Base-by-base conservation (phyloP, 2,888 invertebrate genomes). In the Sarcophaga variegata region DNA sequence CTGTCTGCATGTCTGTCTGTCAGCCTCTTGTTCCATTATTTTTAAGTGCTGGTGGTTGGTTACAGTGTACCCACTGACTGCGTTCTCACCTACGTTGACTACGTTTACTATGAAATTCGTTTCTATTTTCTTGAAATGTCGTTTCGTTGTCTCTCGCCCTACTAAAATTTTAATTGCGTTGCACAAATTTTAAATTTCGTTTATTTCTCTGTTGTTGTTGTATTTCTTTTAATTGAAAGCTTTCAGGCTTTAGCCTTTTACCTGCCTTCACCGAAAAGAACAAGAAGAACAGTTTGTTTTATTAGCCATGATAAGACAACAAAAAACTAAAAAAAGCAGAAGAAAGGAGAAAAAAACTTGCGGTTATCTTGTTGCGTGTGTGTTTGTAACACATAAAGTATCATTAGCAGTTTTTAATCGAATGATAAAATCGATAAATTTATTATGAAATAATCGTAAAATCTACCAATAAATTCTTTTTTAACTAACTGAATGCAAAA, bases 141-240 rank as follows among this genome's bases (percentile, higher is more conserved):
- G 17, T 54, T 54, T 54, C 54, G 54, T 81, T 78, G 22, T 79
- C 71, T 78, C 76, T 81, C 63, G 78, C 76, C 76, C 76, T 79
- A 87, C 85, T 85, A 85, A 79, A 82, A 76, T 84, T 71, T 75
- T 76, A 82, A 87, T 84, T 84, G 81, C 74, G 77, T 47, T 66
- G 60, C 22, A n/a, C 69, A 74, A 72, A 81, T 66, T 63, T 25
- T 49, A 49, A 79, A 71, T 71, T 70, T 37, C 63, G 20, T 79
- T 79, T 79, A 22, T 70, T 79, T 71, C 27, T 71, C 14, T 10
- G 47, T 47, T 17, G 8, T 49, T 37, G 11, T 14, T 25, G 22
- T n/a, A 10, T 60, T 37, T 0, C 37, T 37, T 37, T 37, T 37
- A 37, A 37, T 37, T 37, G 37, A 37, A 37, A 37, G 37, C 37